Evolutionary conservation across 2,888 invertebrate genomes (phyloP).

Genomic region (Netelia virgata): DNA sequence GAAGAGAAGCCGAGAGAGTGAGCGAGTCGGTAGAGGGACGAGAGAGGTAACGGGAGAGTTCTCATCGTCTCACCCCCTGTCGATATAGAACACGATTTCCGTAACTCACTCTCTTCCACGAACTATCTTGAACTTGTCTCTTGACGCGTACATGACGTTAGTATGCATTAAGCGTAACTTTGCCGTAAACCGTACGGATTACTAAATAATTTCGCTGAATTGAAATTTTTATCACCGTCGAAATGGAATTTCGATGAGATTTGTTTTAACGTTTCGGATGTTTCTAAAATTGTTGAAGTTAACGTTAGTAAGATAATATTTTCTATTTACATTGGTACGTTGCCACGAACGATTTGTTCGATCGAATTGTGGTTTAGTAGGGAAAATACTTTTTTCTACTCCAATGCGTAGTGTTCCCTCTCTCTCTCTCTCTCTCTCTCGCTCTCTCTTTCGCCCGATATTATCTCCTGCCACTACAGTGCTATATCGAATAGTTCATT

Average conservation of each 20-base stretch:
- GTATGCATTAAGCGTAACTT: no score
- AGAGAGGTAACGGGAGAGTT: constrained; percentile 19
- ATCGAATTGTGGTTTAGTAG: not conserved
- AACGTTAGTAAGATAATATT: no score
- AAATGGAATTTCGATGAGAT: no score
- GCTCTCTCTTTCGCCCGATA: not conserved
- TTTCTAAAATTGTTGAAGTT: no score
- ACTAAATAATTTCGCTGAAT: no score
- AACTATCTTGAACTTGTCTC: constrained; percentile 12
- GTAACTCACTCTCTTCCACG: constrained; percentile 1
- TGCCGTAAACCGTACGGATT: no score
- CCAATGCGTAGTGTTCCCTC: constrained; percentile 24
- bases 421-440: constrained; percentile 1
- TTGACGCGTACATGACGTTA: constrained; percentile 70
- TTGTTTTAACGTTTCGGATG: no score
- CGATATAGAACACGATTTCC: constrained; percentile 41
- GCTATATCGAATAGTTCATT: constrained; percentile 29
- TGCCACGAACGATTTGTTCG: not conserved
- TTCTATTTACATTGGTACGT: no score
- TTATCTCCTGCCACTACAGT: constrained; percentile 5
- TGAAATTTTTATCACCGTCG: no score
- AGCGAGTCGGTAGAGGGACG: constrained; percentile 2
- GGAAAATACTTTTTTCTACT: not conserved
- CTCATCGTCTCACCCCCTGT: constrained; percentile 62
- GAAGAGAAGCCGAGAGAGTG: constrained; percentile 54